Conservation (phyloP, 2,888 invertebrate species). For the Steromphala cineraria region DNA sequence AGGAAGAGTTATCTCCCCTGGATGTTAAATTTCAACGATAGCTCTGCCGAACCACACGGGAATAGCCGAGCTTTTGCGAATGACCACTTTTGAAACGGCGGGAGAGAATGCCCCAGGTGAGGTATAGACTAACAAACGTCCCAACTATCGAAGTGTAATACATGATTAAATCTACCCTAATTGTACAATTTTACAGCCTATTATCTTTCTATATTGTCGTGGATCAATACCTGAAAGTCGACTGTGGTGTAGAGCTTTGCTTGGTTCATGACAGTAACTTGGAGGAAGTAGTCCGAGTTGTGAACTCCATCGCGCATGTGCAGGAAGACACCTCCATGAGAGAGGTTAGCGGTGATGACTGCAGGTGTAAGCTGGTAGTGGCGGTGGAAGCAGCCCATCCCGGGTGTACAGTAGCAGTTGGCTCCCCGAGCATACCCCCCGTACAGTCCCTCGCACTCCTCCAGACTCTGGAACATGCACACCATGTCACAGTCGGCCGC, state of each 20-base stretch:
- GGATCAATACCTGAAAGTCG: slow-evolving; percentile 38
- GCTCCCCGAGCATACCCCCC: slow-evolving; percentile 38
- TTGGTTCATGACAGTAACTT: slow-evolving; percentile 50
- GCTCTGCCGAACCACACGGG: no score
- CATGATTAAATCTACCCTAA: no score
- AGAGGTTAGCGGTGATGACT: neutral
- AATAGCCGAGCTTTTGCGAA: no score
- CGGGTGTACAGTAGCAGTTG: slow-evolving; percentile 54
- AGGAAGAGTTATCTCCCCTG: no score
- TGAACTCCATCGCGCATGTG: slow-evolving; percentile 44
- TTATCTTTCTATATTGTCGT: neutral
- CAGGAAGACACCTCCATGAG: slow-evolving; percentile 35
- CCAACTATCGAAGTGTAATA: no score
- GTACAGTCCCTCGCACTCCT: slow-evolving; percentile 37
- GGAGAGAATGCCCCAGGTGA: no score
- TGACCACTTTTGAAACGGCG: no score
- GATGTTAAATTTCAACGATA: no score
- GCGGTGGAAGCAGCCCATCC: slow-evolving; percentile 47
- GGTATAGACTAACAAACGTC: no score
- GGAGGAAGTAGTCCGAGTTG: slow-evolving; percentile 53
- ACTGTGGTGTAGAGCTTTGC: slow-evolving; percentile 43
- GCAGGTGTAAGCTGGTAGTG: slow-evolving; percentile 45
- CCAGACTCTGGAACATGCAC: slow-evolving; percentile 25
- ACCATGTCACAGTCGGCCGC: no score
- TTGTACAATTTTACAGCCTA: no score